A percentile compares a stretch with the other conserved stretches of the same genome.
These are phyloP conservation scores for Callionymus lyra DNA, from an alignment of 2,113 vertebrate genomes.

Conservation along the genomic window DNA sequence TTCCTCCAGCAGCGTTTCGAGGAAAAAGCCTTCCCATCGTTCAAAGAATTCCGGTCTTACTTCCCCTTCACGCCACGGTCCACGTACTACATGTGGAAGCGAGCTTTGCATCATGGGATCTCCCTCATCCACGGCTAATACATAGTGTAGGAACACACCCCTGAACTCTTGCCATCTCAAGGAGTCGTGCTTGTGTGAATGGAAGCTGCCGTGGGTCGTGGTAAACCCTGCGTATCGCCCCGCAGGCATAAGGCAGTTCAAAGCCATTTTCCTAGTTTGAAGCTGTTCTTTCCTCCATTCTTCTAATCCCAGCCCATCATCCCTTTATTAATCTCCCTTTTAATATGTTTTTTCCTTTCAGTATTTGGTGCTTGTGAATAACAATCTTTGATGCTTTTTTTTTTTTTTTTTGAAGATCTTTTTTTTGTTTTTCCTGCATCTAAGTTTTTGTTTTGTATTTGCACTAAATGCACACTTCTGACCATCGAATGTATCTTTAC, in stretches of 20 bases:
- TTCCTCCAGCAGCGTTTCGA: constrained; percentile 90
- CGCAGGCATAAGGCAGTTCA: constrained; percentile 64
- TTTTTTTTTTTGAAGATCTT: too few species aligned
- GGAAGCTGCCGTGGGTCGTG: too few species aligned
- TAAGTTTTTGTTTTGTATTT: constrained; percentile 24
- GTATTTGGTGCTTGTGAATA: not conserved
- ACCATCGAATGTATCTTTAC: constrained; percentile 27
- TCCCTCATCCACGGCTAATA: constrained; percentile 79
- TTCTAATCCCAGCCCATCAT: constrained; percentile 18
- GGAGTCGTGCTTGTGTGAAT: constrained; percentile 30
- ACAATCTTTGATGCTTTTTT: too few species aligned
- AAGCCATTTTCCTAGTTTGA: constrained; percentile 36
- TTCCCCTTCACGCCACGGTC: constrained; percentile 89
- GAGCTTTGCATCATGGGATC: constrained; percentile 84
- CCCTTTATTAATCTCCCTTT: not conserved
- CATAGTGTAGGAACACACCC: too few species aligned
- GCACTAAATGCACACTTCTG: constrained; percentile 29
- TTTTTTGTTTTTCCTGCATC: too few species aligned
- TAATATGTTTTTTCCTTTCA: not conserved
- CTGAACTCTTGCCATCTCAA: too few species aligned
- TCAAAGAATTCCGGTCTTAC: constrained; percentile 86
- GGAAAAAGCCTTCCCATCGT: constrained; percentile 88
- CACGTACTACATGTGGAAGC: constrained; percentile 98
- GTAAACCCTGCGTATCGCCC: constrained; percentile 42
- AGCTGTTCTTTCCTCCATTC: too few species aligned